Percentiles rank a stretch among this genome's conserved stretches.
Conservation (phyloP, 64 coral and sea anemone genomes). For the Montipora cactus region DNA sequence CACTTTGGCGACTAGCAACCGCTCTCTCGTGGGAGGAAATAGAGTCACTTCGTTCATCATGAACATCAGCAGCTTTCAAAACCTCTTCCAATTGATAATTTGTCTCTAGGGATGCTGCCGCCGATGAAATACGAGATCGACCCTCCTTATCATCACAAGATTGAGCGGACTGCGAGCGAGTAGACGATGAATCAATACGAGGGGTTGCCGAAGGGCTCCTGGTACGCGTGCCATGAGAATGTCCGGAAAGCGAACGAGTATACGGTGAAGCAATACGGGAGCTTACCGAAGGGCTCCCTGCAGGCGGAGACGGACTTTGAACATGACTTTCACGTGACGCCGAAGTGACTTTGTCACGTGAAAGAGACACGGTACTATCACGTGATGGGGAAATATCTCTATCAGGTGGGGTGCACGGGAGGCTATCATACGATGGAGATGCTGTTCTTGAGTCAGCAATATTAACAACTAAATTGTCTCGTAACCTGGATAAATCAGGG, state of each 20-base stretch:
- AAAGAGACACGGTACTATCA: neutral
- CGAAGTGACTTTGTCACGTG: neutral
- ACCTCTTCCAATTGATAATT: neutral
- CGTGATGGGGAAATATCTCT: neutral
- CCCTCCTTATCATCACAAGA: neutral
- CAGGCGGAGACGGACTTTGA: slow-evolving; percentile 3
- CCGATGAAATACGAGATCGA: slow-evolving; percentile 12
- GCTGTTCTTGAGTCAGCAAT: neutral
- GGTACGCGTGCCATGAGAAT: no score
- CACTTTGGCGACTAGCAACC: slow-evolving; percentile 1
- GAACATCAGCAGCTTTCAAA: neutral
- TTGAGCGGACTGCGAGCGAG: slow-evolving; percentile 20
- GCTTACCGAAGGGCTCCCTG: neutral
- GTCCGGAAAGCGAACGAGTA: no score
- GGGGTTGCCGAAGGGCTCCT: neutral
- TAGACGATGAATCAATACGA: slow-evolving; percentile 3
- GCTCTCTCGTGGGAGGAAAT: neutral
- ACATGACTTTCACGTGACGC: neutral
- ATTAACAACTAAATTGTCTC: neutral
- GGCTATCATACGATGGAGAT: slow-evolving; percentile 5
- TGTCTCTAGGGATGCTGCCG: neutral
- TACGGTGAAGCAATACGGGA: neutral
- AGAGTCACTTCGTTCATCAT: neutral
- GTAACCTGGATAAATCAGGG: neutral
- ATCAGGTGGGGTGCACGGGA: neutral